Conservation (phyloP, 2,113 vertebrate species). For the Oryzias javanicus region DNA sequence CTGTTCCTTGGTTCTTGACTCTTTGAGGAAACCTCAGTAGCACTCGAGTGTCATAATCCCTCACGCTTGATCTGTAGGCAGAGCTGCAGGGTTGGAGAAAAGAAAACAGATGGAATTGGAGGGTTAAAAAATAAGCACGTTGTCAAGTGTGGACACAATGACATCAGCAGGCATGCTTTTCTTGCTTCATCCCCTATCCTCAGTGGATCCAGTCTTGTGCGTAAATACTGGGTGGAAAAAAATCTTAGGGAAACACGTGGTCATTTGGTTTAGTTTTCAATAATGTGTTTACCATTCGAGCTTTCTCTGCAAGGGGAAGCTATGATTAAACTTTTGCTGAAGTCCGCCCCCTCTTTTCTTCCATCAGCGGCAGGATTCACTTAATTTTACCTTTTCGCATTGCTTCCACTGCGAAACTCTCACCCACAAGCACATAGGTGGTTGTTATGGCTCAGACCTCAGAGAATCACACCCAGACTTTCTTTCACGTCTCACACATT, state of each 20-base stretch:
- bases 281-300: constrained; percentile 71
- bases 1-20: constrained; percentile 98
- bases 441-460: constrained; percentile 50
- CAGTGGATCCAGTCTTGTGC: constrained; percentile 16
- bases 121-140: neutral
- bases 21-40: constrained; percentile 94
- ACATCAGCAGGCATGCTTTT: constrained; percentile 37
- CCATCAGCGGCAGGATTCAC: constrained; percentile 38
- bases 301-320: constrained; percentile 58
- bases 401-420: constrained; percentile 36
- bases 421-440: constrained; percentile 47
- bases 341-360: constrained; percentile 37
- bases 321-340: constrained; percentile 65
- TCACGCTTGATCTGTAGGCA: constrained; percentile 71
- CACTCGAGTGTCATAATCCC: constrained; percentile 95
- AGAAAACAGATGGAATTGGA: constrained; percentile 1
- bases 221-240: constrained; percentile 55
- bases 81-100: constrained; percentile 55
- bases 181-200: constrained; percentile 22
- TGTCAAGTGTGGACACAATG: constrained; percentile 14
- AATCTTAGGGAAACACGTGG: constrained; percentile 30
- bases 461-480: constrained; percentile 51
- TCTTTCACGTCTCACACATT: neutral
- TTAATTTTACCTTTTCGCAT: constrained; percentile 50
- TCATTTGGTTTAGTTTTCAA: constrained; percentile 54